Evolutionary conservation across 2,113 vertebrate species (phyloP), one percentile per base, ranked within the genome.

Genomic region (Alligator sinensis): DNA sequence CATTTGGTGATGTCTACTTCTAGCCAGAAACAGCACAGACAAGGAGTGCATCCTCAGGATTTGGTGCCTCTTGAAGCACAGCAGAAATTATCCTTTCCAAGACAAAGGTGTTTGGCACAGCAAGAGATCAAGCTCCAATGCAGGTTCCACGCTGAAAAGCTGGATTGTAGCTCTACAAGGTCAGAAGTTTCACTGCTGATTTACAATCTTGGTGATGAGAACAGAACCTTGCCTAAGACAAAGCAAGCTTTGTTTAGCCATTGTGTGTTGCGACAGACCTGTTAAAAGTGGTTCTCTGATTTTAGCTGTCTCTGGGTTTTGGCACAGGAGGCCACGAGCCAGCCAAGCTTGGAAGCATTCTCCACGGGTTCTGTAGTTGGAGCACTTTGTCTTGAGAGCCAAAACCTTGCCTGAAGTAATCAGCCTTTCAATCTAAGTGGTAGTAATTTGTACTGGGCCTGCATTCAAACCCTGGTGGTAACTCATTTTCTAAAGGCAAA

Each of bases 251-350:
- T 66, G 2, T 28, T 59, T n/a, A 16, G 4, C 28, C 12, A 4
- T 13, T 57, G 4, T 72, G 83, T 77, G 16, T 5, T 5, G 47
- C 9, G 21, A 57, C 28, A 87, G n/a, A 77, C 0, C 6, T 21
- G 27, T 19, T 16, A 28, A 30, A 77, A 66, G 21, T 0, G 3
- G 2, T 82, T 77, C 30, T 12, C 13, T 57, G 58, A 7, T 24
- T 54, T 90, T 18, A 18, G 22, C 18, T 10, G 24, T 27, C 75
- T 87, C 68, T 55, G 11, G 28, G 16, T 0, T 0, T 72, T 10
- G 16, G 27, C 27, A 4, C 72, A 57, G 63, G 60, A 81, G 15
- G 4, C 4, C 30, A 5, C 3, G 10, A 74, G 2, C 0, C 1
- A 17, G 4, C 0, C 21, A 30, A 17, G 17, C 21, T n/a, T 72